Evolutionary conservation across 2,113 vertebrate species (phyloP).

Genomic region (Eurypyga helias): DNA sequence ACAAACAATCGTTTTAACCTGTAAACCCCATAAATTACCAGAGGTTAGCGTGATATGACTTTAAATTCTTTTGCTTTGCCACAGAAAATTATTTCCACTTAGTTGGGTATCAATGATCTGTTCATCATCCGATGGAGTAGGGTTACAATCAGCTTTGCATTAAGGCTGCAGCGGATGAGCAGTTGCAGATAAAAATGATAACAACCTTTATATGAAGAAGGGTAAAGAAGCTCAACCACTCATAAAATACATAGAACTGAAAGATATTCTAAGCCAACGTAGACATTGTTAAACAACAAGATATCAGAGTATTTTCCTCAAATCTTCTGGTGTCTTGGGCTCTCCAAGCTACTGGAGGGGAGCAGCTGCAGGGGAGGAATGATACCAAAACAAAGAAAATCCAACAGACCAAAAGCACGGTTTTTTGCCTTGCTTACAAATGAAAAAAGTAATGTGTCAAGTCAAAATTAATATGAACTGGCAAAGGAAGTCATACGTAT

Average conservation of each 20-base stretch:
- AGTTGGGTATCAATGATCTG: slow-evolving; percentile 90
- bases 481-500: not conserved
- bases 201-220: slow-evolving; percentile 69
- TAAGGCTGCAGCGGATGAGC: slow-evolving; percentile 77
- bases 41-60: slow-evolving; percentile 81
- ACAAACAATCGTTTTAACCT: slow-evolving; percentile 73
- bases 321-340: slow-evolving; percentile 43
- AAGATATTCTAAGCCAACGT: slow-evolving; percentile 23
- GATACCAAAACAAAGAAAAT: slow-evolving; percentile 53
- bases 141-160: slow-evolving; percentile 79
- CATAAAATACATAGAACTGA: not conserved
- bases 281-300: slow-evolving; percentile 35
- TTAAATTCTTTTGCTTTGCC: slow-evolving; percentile 84
- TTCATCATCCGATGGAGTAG: slow-evolving; percentile 82
- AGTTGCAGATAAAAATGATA: slow-evolving; percentile 69
- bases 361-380: slow-evolving; percentile 67
- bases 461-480: not conserved
- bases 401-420: not conserved
- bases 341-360: slow-evolving; percentile 35
- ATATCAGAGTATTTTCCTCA: slow-evolving; percentile 47
- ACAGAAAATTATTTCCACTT: slow-evolving; percentile 93
- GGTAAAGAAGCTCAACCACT: slow-evolving; percentile 52
- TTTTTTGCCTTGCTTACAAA: slow-evolving; percentile 3
- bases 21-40: slow-evolving; percentile 79
- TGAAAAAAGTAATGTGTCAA: not conserved